These are phyloP conservation scores for Dipodomys stephensi DNA, from an alignment of 2,113 vertebrate genomes.

Conservation along the genomic window DNA sequence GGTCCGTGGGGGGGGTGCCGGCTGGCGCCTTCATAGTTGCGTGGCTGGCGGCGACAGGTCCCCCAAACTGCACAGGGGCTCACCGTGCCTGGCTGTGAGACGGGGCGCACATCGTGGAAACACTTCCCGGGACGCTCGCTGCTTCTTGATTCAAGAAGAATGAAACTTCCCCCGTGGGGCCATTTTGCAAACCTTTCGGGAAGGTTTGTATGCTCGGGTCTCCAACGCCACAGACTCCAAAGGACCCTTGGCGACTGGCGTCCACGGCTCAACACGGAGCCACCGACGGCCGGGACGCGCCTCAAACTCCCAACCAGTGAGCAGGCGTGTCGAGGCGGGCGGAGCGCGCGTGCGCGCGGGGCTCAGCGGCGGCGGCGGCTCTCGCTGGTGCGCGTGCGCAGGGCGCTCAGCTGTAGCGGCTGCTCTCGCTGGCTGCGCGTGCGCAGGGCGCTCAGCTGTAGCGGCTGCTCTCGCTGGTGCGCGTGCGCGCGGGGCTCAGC, in stretches of 20 bases:
- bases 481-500: conserved; percentile 83
- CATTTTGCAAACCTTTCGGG: conserved; percentile 75
- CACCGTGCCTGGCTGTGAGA: conserved; percentile 35
- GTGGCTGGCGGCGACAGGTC: conserved; percentile 67
- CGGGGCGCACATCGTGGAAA: neutral
- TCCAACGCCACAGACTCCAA: neutral
- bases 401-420: too few relatives aligned
- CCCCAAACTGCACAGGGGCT: too few relatives aligned
- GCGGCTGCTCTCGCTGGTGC: too few relatives aligned
- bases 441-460: too few relatives aligned
- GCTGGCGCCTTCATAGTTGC: conserved; percentile 64
- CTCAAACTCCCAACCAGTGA: conserved; percentile 67
- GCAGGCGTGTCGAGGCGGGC: too few relatives aligned
- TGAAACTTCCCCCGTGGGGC: conserved; percentile 64
- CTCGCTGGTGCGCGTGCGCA: too few relatives aligned
- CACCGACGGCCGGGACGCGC: conserved; percentile 50
- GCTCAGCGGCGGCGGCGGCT: too few relatives aligned
- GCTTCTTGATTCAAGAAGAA: conserved; percentile 82
- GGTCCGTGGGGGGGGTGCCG: too few relatives aligned
- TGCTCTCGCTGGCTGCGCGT: too few relatives aligned
- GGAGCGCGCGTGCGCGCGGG: too few relatives aligned
- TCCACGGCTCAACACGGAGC: conserved; percentile 62
- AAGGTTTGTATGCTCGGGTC: conserved; percentile 69
- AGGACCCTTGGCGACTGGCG: conserved; percentile 62
- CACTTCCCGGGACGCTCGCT: neutral